Percentiles rank a stretch among this genome's conserved stretches.
These are phyloP conservation scores for Punctoribates punctum DNA, from an alignment of 2,888 invertebrate species.

Conservation along the genomic window DNA sequence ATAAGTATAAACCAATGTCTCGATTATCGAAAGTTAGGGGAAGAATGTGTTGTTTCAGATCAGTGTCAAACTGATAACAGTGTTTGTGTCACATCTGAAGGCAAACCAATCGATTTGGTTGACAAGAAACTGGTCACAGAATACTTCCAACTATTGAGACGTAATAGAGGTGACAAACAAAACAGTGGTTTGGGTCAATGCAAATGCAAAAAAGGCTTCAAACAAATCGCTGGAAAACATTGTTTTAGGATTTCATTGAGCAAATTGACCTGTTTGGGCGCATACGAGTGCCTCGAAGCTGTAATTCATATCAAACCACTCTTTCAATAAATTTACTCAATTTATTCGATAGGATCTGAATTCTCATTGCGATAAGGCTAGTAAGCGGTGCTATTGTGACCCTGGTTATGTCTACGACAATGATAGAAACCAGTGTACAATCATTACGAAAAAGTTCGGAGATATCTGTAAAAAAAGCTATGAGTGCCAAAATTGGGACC, in stretches of 20 bases:
- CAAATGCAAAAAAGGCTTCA: slow-evolving; percentile 18
- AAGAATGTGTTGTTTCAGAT: neutral
- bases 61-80: slow-evolving; percentile 6
- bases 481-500: slow-evolving; percentile 18
- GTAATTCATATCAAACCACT: neutral
- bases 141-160: neutral
- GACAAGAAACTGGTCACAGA: neutral
- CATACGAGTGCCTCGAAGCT: neutral
- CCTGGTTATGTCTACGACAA: slow-evolving; percentile 30
- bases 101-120: neutral
- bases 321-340: neutral
- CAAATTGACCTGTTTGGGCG: neutral
- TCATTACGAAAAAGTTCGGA: slow-evolving; percentile 9
- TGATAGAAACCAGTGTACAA: neutral
- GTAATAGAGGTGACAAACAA: neutral
- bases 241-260: neutral
- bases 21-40: neutral
- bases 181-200: slow-evolving; percentile 15
- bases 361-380: slow-evolving; percentile 22
- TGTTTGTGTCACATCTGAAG: neutral
- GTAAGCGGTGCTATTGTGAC: slow-evolving; percentile 18
- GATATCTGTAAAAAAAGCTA: neutral
- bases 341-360: slow-evolving; percentile 6
- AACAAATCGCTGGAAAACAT: neutral
- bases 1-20: neutral